Percentiles rank a stretch among this genome's conserved stretches.
phyloP scores from a whole-genome alignment of 2,797 vertebrate species.

The Nyctalus aviator region DNA sequence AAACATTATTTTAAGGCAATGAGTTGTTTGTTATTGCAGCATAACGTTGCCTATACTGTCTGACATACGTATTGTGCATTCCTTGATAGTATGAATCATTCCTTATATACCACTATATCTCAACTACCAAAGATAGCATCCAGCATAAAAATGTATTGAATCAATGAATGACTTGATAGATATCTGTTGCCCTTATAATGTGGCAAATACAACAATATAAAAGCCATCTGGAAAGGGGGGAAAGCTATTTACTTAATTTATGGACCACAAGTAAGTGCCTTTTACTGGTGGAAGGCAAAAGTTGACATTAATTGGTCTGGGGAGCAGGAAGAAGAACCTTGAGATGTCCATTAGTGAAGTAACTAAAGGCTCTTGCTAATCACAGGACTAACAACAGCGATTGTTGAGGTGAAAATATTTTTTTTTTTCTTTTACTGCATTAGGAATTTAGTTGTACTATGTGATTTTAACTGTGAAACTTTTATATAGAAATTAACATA shows the following conservation, averaged over 20 bases:
- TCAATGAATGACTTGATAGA: background rate
- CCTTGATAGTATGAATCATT: background rate
- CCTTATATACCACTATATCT: background rate
- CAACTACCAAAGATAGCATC: background rate
- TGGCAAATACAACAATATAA: background rate
- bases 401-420: constrained; percentile 15
- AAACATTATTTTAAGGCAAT: background rate
- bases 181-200: background rate
- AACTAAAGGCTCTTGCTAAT: constrained; percentile 23
- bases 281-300: constrained; percentile 41
- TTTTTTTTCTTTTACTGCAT: background rate
- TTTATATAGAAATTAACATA: background rate
- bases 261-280: constrained; percentile 42
- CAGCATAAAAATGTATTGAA: background rate
- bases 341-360: constrained; percentile 44
- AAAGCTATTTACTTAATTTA: constrained; percentile 56
- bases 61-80: background rate
- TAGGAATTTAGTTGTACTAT: background rate
- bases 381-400: background rate
- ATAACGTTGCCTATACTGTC: background rate
- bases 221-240: constrained; percentile 22
- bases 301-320: constrained; percentile 50
- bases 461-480: background rate
- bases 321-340: background rate
- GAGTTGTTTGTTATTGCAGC: background rate